Conservation (phyloP, 2,888 invertebrate species). For the Chouioia cunea region DNA sequence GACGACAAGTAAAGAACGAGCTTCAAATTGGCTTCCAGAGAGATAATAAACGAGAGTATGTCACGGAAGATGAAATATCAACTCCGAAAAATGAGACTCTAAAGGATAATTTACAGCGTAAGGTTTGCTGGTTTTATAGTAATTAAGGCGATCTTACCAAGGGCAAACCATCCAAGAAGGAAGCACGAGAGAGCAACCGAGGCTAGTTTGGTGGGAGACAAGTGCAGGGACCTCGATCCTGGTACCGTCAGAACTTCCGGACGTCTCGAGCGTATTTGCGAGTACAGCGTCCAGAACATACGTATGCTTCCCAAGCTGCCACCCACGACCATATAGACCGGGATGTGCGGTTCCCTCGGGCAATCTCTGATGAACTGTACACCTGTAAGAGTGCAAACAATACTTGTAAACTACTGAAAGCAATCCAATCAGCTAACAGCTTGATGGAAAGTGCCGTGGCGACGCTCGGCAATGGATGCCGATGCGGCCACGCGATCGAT, state of each 20-base stretch:
- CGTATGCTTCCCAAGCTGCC: conserved; percentile 81
- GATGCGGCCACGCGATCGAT: too few relatives aligned
- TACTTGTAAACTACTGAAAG: not conserved
- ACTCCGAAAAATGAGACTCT: too few relatives aligned
- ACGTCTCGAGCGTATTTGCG: conserved; percentile 63
- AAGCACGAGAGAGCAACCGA: conserved; percentile 78
- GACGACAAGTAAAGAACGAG: too few relatives aligned
- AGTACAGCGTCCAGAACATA: conserved; percentile 68
- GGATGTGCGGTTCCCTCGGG: conserved; percentile 81
- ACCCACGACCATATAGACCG: conserved; percentile 87
- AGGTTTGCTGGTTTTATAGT: too few relatives aligned
- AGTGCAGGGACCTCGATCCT: conserved; percentile 61
- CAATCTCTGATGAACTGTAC: conserved; percentile 85
- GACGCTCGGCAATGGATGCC: not conserved
- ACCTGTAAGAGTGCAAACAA: conserved; percentile 70
- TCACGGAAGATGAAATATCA: too few relatives aligned
- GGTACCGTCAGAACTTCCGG: conserved; percentile 62
- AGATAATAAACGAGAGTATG: too few relatives aligned
- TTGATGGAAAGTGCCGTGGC: not conserved
- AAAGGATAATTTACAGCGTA: too few relatives aligned
- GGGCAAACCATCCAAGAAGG: conserved; percentile 80
- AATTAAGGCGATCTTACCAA: conserved; percentile 69
- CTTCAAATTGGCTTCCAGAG: too few relatives aligned
- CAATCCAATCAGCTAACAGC: not conserved
- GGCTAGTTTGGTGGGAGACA: conserved; percentile 74